Base-by-base conservation (phyloP, 2,888 invertebrate species). In the Erpobdella octoculata region DNA sequence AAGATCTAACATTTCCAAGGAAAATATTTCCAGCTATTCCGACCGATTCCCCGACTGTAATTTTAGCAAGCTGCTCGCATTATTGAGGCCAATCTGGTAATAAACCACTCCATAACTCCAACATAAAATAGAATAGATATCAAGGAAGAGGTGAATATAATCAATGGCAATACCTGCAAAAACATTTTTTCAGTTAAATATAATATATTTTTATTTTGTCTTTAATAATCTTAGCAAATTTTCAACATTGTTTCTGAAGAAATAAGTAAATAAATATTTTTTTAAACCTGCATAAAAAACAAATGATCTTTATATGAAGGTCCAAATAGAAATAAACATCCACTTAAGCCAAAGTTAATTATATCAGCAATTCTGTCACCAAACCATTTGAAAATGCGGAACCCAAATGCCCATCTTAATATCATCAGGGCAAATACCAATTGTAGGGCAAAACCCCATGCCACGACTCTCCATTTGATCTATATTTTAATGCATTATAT, bases 21-120 rank as follows among this genome's bases (percentile, higher is more conserved):
- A 97, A 97, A 35, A 94, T 91, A 81, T 94, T 95, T 0, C 92
- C 94, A 0, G 94, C 91, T 18, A 92, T 89, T 75, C 90, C 93
- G 58, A 96, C 89, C 72, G 94, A 94, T 84, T 97, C 97, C 71
- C 93, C 93, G 0, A 95, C 91, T 0, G 96, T 93, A 0, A 96
- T 96, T 25, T 89, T 90, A 83, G 93, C n/a, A 84, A 0, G 89
- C 82, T n/a, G 84, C 80, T 70, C 80, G 78, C 79, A 95, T 85
- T 18, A 90, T 80, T 85, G 88, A 88, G 0, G 95, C 95, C 36
- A 95, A 82, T 79, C 89, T 90, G 28, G 88, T 79, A 41, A 94
- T 89, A 73, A 93, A 84, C 86, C 88, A 89, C 66, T 95, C 94
- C 88, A 97, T 90, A 0, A 89, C 87, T 0, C 94, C 76, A 33